Base-by-base conservation (phyloP, 2,113 vertebrate genomes). In the Dinomys branickii region DNA sequence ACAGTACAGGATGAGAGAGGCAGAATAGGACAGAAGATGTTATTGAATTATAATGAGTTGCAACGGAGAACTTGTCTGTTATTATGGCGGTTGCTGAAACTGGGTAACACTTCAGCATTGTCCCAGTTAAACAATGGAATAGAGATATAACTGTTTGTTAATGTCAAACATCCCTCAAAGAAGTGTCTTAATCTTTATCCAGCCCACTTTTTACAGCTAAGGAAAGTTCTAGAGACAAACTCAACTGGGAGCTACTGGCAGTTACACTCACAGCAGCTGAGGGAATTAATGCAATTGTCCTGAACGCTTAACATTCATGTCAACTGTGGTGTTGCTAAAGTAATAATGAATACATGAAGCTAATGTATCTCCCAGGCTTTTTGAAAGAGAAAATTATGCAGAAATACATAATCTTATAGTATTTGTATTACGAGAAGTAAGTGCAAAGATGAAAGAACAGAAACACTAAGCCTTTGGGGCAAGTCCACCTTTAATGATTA, bases 401-500 rank as follows among this genome's bases (percentile, higher is more conserved):
- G 77, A 95, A 96, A 96, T 86, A 81, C 50, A 56, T 90, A 83
- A 87, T 94, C 75, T 90, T 97, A 22, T 92, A 92, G 77, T 96
- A 95, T 97, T 91, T 94, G 85, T 96, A 97, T 97, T 97, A 86
- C 30, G 92, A 94, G 88, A 95, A 94, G 50, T 87, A 88, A 81
- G 56, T 87, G 44, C 89, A 88, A 93, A 97, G 96, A 96, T 97
- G 94, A 97, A 97, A 96, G 92, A 96, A 94, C 73, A 95, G 96
- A 93, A 86, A 52, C 30, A 61, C 54, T 90, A 96, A 86, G 82
- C 71, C 96, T 95, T 83, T 97, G 96, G 94, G 95, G 33, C 88
- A 47, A 38, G 41, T 95, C 80, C n/a, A 97, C 56, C 69, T 97
- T 98, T 97, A 97, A 98, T 98, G 95, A 98, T 98, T 97, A 95